These are phyloP conservation scores for Ephialtes manifestator DNA, from an alignment of 2,888 invertebrate genomes.

Conservation along the genomic window DNA sequence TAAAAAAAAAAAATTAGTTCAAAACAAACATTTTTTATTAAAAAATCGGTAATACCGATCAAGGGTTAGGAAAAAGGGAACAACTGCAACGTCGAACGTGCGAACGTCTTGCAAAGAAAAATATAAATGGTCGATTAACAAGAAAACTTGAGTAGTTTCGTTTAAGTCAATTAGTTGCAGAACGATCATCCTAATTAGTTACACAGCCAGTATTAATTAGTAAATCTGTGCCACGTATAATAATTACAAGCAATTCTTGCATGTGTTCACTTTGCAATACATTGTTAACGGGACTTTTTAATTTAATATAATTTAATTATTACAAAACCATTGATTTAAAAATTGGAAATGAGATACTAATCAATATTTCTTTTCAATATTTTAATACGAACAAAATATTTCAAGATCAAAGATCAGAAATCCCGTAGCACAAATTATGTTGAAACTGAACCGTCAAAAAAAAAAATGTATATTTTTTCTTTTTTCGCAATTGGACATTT, in stretches of 20 bases:
- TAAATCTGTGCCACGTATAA: background rate
- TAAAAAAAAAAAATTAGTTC: too few species aligned
- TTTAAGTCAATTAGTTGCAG: background rate
- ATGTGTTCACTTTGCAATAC: background rate
- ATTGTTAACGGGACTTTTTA: constrained; percentile 10
- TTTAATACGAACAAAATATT: too few species aligned
- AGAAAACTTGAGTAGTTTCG: too few species aligned
- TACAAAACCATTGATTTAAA: background rate
- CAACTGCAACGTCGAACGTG: background rate
- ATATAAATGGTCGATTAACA: background rate
- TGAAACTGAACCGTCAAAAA: background rate
- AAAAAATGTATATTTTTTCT: too few species aligned
- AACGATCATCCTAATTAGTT: constrained; percentile 13
- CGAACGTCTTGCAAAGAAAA: background rate
- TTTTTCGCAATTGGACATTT: background rate
- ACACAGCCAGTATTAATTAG: background rate
- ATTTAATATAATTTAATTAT: background rate
- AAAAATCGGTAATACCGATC: background rate
- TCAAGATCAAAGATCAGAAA: too few species aligned
- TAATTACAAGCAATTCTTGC: background rate
- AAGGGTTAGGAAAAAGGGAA: background rate
- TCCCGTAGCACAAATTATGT: too few species aligned
- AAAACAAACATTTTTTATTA: too few species aligned
- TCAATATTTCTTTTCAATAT: too few species aligned
- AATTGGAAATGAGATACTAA: too few species aligned